A percentile compares a stretch with the other conserved stretches of the same genome.
Evolutionary conservation across 2,888 invertebrate genomes (phyloP).

Genomic region (Aphrophora alni): DNA sequence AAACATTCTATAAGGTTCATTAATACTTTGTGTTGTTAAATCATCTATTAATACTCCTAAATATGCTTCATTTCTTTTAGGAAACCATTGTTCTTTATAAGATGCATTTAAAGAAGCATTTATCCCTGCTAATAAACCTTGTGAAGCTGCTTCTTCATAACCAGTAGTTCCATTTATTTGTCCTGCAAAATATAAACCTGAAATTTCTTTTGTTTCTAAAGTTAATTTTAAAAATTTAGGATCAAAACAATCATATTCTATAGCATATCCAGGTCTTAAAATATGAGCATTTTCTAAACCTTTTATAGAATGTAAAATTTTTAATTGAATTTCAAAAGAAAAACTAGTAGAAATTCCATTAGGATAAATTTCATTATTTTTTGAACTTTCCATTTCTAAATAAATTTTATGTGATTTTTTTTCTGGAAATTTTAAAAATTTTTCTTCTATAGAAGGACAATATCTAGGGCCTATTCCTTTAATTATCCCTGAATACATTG

Average conservation of each 20-base stretch:
- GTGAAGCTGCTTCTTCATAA: constrained; percentile 68
- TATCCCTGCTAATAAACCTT: constrained; percentile 64
- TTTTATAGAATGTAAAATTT: constrained; percentile 59
- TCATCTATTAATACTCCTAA: constrained; percentile 38
- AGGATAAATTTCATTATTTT: constrained; percentile 62
- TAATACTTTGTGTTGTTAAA: constrained; percentile 20
- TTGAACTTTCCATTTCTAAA: constrained; percentile 59
- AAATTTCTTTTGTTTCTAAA: constrained; percentile 61
- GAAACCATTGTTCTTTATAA: neutral
- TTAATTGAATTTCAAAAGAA: constrained; percentile 60
- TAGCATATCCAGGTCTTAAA: constrained; percentile 63
- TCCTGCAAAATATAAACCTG: constrained; percentile 64
- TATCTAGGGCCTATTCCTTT: neutral
- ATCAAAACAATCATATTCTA: constrained; percentile 67
- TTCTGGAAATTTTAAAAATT: neutral
- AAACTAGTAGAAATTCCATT: constrained; percentile 66
- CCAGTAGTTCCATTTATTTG: constrained; percentile 68
- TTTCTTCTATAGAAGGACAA: neutral
- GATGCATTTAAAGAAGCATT: constrained; percentile 18
- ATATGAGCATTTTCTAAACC: constrained; percentile 62
- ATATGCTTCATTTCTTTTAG: constrained; percentile 22
- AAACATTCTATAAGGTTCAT: constrained; percentile 25
- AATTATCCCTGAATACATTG: no score
- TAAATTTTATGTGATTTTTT: neutral
- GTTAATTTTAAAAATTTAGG: constrained; percentile 62